phyloP scores from a whole-genome alignment of 2,888 invertebrate species.

The Ceramica pisi region DNA sequence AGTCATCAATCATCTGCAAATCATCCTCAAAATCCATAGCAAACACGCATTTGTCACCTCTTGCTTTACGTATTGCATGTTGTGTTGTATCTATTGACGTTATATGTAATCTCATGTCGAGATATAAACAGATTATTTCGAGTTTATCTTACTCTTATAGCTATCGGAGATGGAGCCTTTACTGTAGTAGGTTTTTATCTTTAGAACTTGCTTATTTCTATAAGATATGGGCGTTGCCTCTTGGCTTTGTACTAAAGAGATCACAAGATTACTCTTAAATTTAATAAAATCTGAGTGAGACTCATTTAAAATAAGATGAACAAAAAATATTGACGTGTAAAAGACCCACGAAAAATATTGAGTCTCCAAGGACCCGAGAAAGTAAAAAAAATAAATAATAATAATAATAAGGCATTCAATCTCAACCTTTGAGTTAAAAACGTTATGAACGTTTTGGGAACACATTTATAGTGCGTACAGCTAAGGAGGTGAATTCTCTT shows the following conservation, averaged over 20 bases:
- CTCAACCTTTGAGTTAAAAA: too few relatives aligned
- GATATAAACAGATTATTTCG: slow-evolving; percentile 37
- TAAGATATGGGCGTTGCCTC: slow-evolving; percentile 5
- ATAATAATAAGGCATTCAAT: too few relatives aligned
- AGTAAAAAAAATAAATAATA: too few relatives aligned
- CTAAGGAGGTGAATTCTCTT: too few relatives aligned
- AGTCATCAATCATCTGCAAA: neutral
- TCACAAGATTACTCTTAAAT: neutral
- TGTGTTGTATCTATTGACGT: neutral
- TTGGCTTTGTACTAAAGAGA: neutral
- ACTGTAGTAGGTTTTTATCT: slow-evolving; percentile 31
- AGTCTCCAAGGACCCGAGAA: too few relatives aligned
- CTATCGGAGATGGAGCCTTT: slow-evolving; percentile 12
- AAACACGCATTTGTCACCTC: slow-evolving; percentile 16
- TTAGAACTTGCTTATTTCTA: slow-evolving; percentile 4
- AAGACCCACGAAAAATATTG: too few relatives aligned
- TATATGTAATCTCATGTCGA: slow-evolving; percentile 9
- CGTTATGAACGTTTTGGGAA: too few relatives aligned
- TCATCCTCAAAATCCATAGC: slow-evolving; percentile 2
- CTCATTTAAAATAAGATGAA: too few relatives aligned
- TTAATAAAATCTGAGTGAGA: neutral
- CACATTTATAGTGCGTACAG: too few relatives aligned
- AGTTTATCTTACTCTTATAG: slow-evolving; percentile 24
- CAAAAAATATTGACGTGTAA: too few relatives aligned
- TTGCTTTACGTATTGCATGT: slow-evolving; percentile 6